Conservation (phyloP, 2,888 invertebrate species). For the Villa cingulata region DNA sequence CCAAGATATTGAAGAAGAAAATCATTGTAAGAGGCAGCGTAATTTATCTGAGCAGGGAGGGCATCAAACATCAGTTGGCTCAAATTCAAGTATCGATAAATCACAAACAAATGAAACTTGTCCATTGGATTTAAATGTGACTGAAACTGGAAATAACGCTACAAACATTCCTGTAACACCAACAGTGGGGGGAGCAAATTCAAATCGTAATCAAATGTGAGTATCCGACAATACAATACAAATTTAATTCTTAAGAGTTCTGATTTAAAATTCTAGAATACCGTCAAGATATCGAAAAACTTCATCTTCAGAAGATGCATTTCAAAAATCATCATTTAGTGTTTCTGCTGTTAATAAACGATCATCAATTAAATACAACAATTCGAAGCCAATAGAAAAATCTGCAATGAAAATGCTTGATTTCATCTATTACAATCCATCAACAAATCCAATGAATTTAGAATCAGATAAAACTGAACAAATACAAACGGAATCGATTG, state of each 20-base stretch:
- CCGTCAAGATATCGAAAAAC: slow-evolving; percentile 4
- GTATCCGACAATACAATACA: no score
- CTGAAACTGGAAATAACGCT: slow-evolving; percentile 25
- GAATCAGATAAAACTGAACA: not conserved
- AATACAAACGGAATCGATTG: slow-evolving; percentile 19
- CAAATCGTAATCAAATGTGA: slow-evolving; percentile 4
- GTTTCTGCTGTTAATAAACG: slow-evolving; percentile 42
- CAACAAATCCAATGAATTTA: slow-evolving; percentile 55
- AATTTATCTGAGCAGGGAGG: not conserved
- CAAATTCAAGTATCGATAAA: not conserved
- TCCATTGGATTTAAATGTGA: slow-evolving; percentile 8
- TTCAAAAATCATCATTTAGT: slow-evolving; percentile 39
- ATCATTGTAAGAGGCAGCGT: not conserved
- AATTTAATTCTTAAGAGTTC: not conserved
- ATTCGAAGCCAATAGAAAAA: slow-evolving; percentile 44
- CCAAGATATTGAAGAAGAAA: slow-evolving; percentile 16
- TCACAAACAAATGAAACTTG: not conserved
- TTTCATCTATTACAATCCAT: slow-evolving; percentile 82
- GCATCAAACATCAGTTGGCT: not conserved
- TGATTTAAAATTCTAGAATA: no score
- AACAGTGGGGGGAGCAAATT: no score
- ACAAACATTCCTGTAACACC: slow-evolving; percentile 7
- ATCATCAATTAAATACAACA: slow-evolving; percentile 40
- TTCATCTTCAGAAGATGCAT: slow-evolving; percentile 33
- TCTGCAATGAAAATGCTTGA: slow-evolving; percentile 77